Percentiles rank a stretch among this genome's conserved stretches.
These are phyloP conservation scores for Ancistrus triradiatus DNA, from an alignment of 2,113 vertebrate genomes.

Conservation along the genomic window DNA sequence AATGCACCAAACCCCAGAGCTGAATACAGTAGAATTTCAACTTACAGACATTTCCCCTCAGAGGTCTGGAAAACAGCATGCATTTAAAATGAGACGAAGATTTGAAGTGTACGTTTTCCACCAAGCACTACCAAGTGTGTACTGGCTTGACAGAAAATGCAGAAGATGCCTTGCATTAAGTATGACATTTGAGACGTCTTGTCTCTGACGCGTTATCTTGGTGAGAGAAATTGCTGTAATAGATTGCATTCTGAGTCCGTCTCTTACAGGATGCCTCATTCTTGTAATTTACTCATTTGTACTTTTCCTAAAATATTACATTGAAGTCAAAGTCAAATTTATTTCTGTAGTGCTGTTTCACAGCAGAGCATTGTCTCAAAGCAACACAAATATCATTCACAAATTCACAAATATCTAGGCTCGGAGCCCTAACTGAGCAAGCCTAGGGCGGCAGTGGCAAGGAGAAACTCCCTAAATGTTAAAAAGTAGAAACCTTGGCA, in stretches of 20 bases:
- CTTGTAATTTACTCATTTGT: too few relatives aligned
- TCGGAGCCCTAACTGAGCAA: too few relatives aligned
- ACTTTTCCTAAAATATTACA: too few relatives aligned
- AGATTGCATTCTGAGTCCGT: conserved; percentile 26
- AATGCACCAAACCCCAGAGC: conserved; percentile 1
- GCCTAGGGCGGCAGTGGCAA: too few relatives aligned
- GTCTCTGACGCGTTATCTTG: conserved; percentile 9
- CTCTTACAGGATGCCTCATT: too few relatives aligned
- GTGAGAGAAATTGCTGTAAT: conserved; percentile 5
- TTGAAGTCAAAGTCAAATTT: too few relatives aligned
- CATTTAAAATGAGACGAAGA: background rate
- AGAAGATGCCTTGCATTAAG: conserved; percentile 8
- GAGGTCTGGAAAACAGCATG: background rate
- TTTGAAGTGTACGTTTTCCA: background rate
- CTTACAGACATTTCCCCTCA: background rate
- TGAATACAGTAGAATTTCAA: background rate
- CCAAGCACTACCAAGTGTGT: background rate
- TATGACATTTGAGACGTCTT: conserved; percentile 13
- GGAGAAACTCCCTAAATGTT: too few relatives aligned
- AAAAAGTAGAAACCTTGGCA: too few relatives aligned
- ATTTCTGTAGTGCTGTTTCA: too few relatives aligned
- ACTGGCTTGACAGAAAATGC: background rate
- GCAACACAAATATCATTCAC: too few relatives aligned
- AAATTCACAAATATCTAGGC: too few relatives aligned
- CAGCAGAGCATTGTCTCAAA: too few relatives aligned